These are phyloP conservation scores for Eupithecia pulchellata DNA, from an alignment of 2,888 invertebrate species.

Conservation along the genomic window DNA sequence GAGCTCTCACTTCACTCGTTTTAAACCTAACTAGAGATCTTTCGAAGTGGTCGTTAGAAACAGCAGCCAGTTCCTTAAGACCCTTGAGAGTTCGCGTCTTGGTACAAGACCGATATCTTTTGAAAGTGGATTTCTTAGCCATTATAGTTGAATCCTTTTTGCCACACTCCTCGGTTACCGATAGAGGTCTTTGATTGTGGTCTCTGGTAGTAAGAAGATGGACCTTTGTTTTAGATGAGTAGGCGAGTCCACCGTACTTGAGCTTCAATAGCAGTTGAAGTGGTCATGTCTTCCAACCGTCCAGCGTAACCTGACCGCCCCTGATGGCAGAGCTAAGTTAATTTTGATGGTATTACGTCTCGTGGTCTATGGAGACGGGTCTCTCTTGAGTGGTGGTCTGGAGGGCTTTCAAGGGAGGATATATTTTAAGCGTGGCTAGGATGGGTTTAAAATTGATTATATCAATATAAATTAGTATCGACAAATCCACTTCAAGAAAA, in stretches of 20 bases:
- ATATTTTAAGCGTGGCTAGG: constrained; percentile 65
- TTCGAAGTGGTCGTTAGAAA: constrained; percentile 46
- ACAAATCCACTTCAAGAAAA: neutral
- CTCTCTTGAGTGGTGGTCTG: constrained; percentile 56
- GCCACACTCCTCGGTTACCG: constrained; percentile 13
- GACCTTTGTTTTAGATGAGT: constrained; percentile 45
- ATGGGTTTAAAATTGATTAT: neutral
- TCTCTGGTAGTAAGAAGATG: constrained; percentile 3
- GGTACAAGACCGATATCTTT: constrained; percentile 24
- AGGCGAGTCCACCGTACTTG: constrained; percentile 53
- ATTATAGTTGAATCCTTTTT: constrained; percentile 12
- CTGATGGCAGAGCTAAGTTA: constrained; percentile 54
- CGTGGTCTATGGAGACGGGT: constrained; percentile 55
- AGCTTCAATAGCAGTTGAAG: constrained; percentile 73
- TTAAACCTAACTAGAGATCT: constrained; percentile 45
- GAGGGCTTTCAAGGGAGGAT: constrained; percentile 64
- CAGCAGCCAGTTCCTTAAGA: constrained; percentile 19
- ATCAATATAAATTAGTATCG: neutral
- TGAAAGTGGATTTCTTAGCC: constrained; percentile 30
- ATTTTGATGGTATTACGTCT: constrained; percentile 59
- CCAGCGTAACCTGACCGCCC: constrained; percentile 61
- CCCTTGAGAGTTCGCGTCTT: constrained; percentile 22
- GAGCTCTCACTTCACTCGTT: constrained; percentile 39
- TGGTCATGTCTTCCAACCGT: constrained; percentile 70
- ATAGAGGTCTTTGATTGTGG: constrained; percentile 29